Conservation (phyloP, 2,888 invertebrate genomes). For the Neria commutata region DNA sequence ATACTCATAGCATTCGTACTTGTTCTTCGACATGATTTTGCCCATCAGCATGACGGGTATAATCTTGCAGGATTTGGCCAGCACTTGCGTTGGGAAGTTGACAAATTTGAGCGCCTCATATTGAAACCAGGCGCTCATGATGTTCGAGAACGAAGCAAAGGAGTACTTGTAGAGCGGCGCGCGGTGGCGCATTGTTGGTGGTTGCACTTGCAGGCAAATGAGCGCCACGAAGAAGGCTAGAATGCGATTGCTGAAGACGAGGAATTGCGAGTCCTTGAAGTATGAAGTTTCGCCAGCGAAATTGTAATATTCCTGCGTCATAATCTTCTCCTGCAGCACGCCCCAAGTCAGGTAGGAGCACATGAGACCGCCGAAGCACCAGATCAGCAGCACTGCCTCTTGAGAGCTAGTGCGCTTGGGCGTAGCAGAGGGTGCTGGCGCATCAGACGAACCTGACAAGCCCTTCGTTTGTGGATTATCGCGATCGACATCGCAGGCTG, state of each 20-base stretch:
- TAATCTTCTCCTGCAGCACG: slow-evolving; percentile 95
- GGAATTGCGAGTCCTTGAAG: slow-evolving; percentile 94
- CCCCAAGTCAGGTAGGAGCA: slow-evolving; percentile 95
- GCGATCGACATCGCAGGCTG: slow-evolving; percentile 60
- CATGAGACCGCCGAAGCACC: slow-evolving; percentile 90
- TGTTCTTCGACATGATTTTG: slow-evolving; percentile 82
- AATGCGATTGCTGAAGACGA: slow-evolving; percentile 94
- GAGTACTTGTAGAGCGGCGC: slow-evolving; percentile 94
- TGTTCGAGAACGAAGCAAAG: slow-evolving; percentile 95
- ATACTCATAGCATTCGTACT: slow-evolving; percentile 91
- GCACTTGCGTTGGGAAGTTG: slow-evolving; percentile 95
- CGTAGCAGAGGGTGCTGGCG: slow-evolving; percentile 41
- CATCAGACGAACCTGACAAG: slow-evolving; percentile 36
- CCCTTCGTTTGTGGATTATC: slow-evolving; percentile 61
- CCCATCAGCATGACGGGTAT: slow-evolving; percentile 99
- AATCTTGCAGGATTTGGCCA: slow-evolving; percentile 98
- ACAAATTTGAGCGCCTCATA: slow-evolving; percentile 99
- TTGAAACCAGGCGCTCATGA: slow-evolving; percentile 99
- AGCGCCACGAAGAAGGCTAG: slow-evolving; percentile 80
- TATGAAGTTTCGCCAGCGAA: slow-evolving; percentile 67
- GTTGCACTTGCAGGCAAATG: slow-evolving; percentile 66
- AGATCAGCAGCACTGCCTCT: slow-evolving; percentile 68
- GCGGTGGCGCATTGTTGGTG: slow-evolving; percentile 70
- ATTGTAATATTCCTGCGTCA: slow-evolving; percentile 83
- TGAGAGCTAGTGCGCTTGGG: slow-evolving; percentile 65